Evolutionary conservation across 2,797 vertebrate genomes (phyloP), one percentile per base, ranked within the genome.

Genomic region (Glossophaga mutica): DNA sequence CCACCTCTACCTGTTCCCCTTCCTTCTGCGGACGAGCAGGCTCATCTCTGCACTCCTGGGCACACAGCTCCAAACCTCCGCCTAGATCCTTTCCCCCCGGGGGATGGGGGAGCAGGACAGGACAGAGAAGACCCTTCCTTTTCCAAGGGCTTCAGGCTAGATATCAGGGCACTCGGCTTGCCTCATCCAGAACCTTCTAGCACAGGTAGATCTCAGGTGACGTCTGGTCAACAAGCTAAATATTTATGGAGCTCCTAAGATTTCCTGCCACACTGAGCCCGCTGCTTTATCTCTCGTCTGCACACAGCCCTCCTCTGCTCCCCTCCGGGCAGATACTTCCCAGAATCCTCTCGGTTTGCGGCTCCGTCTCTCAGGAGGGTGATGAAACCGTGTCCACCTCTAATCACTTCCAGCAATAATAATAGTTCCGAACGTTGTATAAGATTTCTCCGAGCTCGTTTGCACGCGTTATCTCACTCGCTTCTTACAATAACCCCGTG

Each of bases 321-420:
- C 67, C 86, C 88, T 77, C 91, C 1, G 11, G 78, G 39, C 70
- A 97, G 94, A 73, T 84, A 6, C 84, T 96, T 96, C 94, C 94
- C 96, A 97, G 83, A 93, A 89, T 94, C 85, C 92, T 87, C 59
- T 68, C 11, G 42, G 90, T 52, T 87, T 34, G 46, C 73, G 96
- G 90, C 83, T 77, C 85, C n/a, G 1, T 91, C 92, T 95, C 96
- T 91, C 94, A 70, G 50, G 90, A 93, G 87, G 77, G 83, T 18
- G 94, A 94, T 93, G 95, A 97, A 96, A 70, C 91, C 94, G 16
- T 4, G 87, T 71, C 68, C 29, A 57, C n/a, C 29, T 29, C 94
- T 97, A 97, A 97, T 97, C 96, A 97, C 37, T 97, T 95, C 96
- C 96, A 97, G 96, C 42, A 97, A 96, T 62, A 78, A 96, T 89